Evolutionary conservation across 2,888 invertebrate species (phyloP).

Genomic region (Aplocera efformata): DNA sequence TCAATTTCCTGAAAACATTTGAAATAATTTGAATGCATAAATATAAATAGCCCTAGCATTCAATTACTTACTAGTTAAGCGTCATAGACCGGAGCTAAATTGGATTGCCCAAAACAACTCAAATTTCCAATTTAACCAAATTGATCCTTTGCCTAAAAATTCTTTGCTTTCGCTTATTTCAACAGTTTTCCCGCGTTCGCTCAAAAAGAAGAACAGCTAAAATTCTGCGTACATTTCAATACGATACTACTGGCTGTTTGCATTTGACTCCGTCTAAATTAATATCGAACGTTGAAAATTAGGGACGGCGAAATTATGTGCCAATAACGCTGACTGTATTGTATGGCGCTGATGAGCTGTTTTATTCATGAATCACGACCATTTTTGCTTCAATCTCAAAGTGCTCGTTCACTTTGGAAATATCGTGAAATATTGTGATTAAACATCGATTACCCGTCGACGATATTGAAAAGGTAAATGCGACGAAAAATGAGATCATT

Average conservation of each 20-base stretch:
- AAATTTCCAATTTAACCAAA: constrained; percentile 41
- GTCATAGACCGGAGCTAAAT: constrained; percentile 31
- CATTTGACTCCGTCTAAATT: constrained; percentile 44
- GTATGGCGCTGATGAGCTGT: constrained; percentile 24
- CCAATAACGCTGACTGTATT: constrained; percentile 34
- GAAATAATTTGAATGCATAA: not conserved
- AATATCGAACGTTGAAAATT: constrained; percentile 51
- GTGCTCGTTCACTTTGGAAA: constrained; percentile 6
- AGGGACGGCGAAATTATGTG: constrained; percentile 42
- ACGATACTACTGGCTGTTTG: constrained; percentile 40
- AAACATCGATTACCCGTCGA: not conserved
- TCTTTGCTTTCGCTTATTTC: constrained; percentile 52
- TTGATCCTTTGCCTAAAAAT: constrained; percentile 50
- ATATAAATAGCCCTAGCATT: constrained; percentile 1
- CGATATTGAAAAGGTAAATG: too few relatives aligned
- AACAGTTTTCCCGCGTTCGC: constrained; percentile 45
- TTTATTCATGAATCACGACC: constrained; percentile 20
- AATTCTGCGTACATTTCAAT: constrained; percentile 40
- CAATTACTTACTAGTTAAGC: constrained; percentile 5
- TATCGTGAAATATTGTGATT: constrained; percentile 3
- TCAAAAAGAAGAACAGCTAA: constrained; percentile 43
- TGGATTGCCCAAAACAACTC: constrained; percentile 38
- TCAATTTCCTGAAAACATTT: not conserved
- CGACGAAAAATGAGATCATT: too few relatives aligned
- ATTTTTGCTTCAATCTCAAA: constrained; percentile 8